phyloP scores from a whole-genome alignment of 2,888 invertebrate genomes.

The Zaprionus bogoriensis region DNA sequence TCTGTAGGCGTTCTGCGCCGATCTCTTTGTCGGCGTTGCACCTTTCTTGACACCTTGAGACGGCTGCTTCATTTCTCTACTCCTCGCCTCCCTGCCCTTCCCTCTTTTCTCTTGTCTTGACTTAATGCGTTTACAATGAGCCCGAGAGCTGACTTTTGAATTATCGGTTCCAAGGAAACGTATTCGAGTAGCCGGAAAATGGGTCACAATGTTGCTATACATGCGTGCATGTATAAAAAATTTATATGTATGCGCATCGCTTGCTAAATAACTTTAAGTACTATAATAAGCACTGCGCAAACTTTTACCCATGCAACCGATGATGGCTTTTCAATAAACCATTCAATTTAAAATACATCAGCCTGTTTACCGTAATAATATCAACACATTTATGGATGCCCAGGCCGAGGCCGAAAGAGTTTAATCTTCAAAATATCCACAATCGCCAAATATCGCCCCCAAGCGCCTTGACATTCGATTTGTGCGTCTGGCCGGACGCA shows the following conservation, averaged over 20 bases:
- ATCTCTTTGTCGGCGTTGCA: slow-evolving; percentile 63
- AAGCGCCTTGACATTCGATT: slow-evolving; percentile 34
- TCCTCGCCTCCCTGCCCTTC: slow-evolving; percentile 22
- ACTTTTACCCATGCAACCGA: slow-evolving; percentile 59
- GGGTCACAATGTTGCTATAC: slow-evolving; percentile 28
- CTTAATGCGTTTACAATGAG: slow-evolving; percentile 66
- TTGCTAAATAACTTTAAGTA: slow-evolving; percentile 10
- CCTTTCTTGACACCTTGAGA: slow-evolving; percentile 61
- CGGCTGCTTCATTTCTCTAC: slow-evolving; percentile 21
- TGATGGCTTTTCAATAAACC: slow-evolving; percentile 69
- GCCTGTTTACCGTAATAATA: slow-evolving; percentile 76
- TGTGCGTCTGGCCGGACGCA: slow-evolving; percentile 8
- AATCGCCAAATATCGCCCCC: slow-evolving; percentile 46
- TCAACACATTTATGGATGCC: slow-evolving; percentile 70
- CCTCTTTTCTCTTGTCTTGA: slow-evolving; percentile 11
- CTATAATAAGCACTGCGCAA: slow-evolving; percentile 53
- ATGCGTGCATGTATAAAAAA: not conserved
- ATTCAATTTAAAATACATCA: slow-evolving; percentile 76
- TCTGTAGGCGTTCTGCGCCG: slow-evolving; percentile 60
- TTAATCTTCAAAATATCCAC: slow-evolving; percentile 38
- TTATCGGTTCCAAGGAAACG: slow-evolving; percentile 38
- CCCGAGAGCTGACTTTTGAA: slow-evolving; percentile 58
- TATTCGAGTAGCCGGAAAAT: slow-evolving; percentile 41
- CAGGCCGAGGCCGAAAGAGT: slow-evolving; percentile 10
- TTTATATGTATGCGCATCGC: not conserved